phyloP scores from a whole-genome alignment of 2,113 vertebrate genomes.

The Labrus mixtus region DNA sequence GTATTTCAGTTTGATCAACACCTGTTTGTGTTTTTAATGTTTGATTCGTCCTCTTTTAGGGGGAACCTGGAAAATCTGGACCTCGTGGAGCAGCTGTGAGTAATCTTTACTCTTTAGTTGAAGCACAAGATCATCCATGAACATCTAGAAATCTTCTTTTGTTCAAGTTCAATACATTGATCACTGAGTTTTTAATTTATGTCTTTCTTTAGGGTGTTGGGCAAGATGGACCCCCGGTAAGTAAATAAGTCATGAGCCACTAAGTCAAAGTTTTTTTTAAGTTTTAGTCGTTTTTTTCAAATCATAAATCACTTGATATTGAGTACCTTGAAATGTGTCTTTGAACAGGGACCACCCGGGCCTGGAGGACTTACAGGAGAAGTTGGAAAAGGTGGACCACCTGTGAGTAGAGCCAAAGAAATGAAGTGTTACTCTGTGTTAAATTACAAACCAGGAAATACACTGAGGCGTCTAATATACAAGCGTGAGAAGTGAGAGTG shows the following conservation, averaged over 20 bases:
- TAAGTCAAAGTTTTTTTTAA: not conserved
- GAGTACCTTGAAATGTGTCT: conserved; percentile 42
- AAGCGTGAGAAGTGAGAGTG: no score
- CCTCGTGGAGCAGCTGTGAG: conserved; percentile 92
- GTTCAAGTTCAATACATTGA: not conserved
- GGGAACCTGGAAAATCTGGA: conserved; percentile 92
- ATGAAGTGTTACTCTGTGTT: not conserved
- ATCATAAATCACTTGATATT: not conserved
- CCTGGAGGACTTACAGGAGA: conserved; percentile 92
- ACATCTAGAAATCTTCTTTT: not conserved
- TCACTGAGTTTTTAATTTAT: conserved; percentile 50
- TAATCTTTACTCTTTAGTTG: conserved; percentile 38
- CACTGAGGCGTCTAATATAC: no score
- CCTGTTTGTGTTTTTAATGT: not conserved
- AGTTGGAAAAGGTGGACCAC: conserved; percentile 88
- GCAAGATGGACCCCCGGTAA: conserved; percentile 89
- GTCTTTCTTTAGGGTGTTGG: conserved; percentile 88
- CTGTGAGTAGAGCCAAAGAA: conserved; percentile 86
- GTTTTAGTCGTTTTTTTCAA: no score
- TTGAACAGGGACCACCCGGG: conserved; percentile 89
- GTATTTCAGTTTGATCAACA: conserved; percentile 3
- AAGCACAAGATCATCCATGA: not conserved
- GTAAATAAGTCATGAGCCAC: conserved; percentile 67
- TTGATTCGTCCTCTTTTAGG: conserved; percentile 80
- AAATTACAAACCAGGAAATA: not conserved